phyloP scores from a whole-genome alignment of 2,888 invertebrate genomes.

The Pandemis cinnamomeana region DNA sequence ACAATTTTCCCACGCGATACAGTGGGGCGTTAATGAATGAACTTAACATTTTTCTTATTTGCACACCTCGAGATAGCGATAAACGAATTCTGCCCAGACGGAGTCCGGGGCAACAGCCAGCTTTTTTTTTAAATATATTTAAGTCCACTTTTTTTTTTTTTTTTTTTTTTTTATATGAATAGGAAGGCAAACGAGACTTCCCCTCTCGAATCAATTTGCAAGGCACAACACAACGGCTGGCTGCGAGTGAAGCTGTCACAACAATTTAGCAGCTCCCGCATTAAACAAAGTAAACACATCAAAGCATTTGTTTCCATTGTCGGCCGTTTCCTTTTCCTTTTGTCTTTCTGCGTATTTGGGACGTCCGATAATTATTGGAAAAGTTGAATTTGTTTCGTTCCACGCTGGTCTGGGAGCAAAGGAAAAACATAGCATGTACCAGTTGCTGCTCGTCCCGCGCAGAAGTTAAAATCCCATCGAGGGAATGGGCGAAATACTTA shows the following conservation, averaged over 20 bases:
- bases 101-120: neutral
- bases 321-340: neutral
- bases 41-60: too few relatives aligned
- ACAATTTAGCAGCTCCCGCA: neutral
- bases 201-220: too few relatives aligned
- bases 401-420: too few relatives aligned
- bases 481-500: too few relatives aligned
- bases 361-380: neutral
- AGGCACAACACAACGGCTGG: neutral
- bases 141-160: neutral
- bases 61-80: neutral
- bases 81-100: neutral
- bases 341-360: neutral
- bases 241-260: slow-evolving; percentile 10
- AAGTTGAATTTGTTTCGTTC: neutral
- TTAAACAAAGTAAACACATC: slow-evolving; percentile 12
- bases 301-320: slow-evolving; percentile 2
- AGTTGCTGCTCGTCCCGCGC: too few relatives aligned
- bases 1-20: too few relatives aligned
- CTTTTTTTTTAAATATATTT: neutral
- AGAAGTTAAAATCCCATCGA: too few relatives aligned
- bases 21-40: too few relatives aligned
- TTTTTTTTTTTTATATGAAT: too few relatives aligned
- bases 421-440: too few relatives aligned
- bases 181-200: too few relatives aligned